Base-by-base conservation (phyloP, 2,888 invertebrate genomes). In the Cataglyphis cursor region DNA sequence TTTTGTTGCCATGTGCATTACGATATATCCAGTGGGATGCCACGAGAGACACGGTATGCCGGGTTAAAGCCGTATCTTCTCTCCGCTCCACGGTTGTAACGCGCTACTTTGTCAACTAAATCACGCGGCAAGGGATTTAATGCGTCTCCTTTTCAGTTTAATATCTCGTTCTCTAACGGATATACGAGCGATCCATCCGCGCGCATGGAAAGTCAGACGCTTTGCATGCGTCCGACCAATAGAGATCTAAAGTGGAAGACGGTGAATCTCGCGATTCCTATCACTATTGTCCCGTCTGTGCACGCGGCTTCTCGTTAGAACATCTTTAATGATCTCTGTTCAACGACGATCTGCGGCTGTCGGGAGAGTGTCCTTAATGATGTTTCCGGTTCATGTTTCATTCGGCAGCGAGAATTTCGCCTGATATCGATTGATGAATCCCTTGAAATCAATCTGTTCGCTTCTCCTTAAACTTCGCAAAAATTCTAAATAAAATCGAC, bases 321-420 rank as follows among this genome's bases (percentile, higher is more conserved):
- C 85, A 83, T 90, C 90, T 90, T 89, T 90, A 90, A 90, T 87
- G 90, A 90, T 90, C 87, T 87, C 85, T 88, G 87, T 87, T 90
- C 88, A 90, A 84, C 85, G 85, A 85, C 84, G 84, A 74, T 68
- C 74, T 81, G 82, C 75, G 74, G 81, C 85, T 86, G 89, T 88
- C 89, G 85, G 21, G 35, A 84, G 87, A 57, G 85, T 84, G 85
- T 89, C 87, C 89, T 89, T 89, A 90, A 89, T 89, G 90, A 86
- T 86, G 12, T 59, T 85, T 85, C 78, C 86, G 86, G 81, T 86
- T 88, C 86, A 90, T 87, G 84, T 85, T 83, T 81, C 80, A 62
- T 62, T 83, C 80, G 18, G 9, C 51, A 68, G 57, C 62, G 81
- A 80, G 74, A 59, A 82, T 85, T 81, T 73, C 72, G 51, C 73